Conservation (phyloP, 1,140 invertebrate genomes). For the Pantala flavescens region DNA sequence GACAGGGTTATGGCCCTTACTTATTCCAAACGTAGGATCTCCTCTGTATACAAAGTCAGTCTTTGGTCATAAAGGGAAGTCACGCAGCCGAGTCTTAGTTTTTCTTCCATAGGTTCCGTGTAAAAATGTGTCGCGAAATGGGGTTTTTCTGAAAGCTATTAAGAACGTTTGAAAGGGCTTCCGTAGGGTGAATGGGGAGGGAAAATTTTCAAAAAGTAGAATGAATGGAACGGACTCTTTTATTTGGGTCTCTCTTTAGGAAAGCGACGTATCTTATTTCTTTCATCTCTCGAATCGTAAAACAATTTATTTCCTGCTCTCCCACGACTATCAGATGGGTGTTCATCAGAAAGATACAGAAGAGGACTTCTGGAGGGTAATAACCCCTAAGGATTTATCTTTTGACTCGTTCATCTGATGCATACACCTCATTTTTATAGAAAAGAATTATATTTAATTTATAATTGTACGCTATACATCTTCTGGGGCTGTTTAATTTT, state of each 20-base stretch:
- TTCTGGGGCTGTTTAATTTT: no score
- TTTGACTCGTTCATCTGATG: no score
- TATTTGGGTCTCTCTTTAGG: neutral
- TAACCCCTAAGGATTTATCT: no score
- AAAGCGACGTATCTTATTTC: neutral
- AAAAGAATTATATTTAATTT: no score
- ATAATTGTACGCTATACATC: no score
- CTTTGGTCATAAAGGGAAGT: neutral
- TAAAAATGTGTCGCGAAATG: neutral
- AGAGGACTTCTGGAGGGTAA: no score
- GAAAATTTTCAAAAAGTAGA: neutral
- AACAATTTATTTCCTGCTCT: neutral
- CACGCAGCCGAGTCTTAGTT: neutral
- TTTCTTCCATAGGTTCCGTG: neutral
- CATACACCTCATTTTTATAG: no score
- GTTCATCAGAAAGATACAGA: no score
- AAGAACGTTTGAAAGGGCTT: neutral
- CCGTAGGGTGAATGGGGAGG: neutral
- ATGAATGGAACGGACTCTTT: neutral
- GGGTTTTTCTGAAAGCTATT: constrained; percentile 9
- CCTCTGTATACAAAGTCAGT: neutral
- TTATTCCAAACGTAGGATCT: neutral
- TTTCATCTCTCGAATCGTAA: neutral
- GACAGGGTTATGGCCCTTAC: neutral
- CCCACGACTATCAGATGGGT: no score